A percentile compares a stretch with the other conserved stretches of the same genome.
These are phyloP conservation scores for Mycetomoellerius zeteki DNA, from an alignment of 1,140 invertebrate genomes.

Conservation along the genomic window DNA sequence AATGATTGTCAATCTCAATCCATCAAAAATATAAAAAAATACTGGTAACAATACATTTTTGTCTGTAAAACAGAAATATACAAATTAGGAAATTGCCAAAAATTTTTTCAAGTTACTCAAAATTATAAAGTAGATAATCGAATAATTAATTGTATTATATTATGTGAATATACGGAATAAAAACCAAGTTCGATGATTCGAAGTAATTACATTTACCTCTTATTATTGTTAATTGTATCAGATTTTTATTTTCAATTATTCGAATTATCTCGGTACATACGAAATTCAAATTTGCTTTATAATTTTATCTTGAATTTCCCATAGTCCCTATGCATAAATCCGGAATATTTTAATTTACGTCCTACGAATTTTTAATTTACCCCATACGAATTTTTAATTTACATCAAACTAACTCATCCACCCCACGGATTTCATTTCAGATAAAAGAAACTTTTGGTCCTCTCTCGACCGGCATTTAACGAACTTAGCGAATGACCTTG, in stretches of 20 bases:
- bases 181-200: neutral
- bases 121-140: neutral
- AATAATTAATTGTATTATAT: neutral
- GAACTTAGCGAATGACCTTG: conserved; percentile 50
- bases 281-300: neutral
- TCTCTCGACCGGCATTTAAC: conserved; percentile 57
- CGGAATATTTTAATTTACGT: conserved; percentile 1
- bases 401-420: conserved; percentile 15
- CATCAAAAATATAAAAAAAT: neutral
- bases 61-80: neutral
- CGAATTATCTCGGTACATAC: neutral
- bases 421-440: conserved; percentile 73
- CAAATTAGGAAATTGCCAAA: neutral
- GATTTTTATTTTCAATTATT: conserved; percentile 19
- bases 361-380: conserved; percentile 46
- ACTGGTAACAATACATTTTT: neutral
- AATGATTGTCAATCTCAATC: neutral
- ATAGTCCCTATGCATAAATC: neutral
- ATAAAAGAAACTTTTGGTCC: conserved; percentile 70
- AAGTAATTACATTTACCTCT: neutral
- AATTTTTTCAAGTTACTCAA: neutral
- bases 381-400: conserved; percentile 64
- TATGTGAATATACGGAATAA: neutral
- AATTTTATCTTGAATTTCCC: neutral
- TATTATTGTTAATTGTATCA: neutral